phyloP scores from a whole-genome alignment of 2,888 invertebrate genomes.

The Drosophila eohydei region DNA sequence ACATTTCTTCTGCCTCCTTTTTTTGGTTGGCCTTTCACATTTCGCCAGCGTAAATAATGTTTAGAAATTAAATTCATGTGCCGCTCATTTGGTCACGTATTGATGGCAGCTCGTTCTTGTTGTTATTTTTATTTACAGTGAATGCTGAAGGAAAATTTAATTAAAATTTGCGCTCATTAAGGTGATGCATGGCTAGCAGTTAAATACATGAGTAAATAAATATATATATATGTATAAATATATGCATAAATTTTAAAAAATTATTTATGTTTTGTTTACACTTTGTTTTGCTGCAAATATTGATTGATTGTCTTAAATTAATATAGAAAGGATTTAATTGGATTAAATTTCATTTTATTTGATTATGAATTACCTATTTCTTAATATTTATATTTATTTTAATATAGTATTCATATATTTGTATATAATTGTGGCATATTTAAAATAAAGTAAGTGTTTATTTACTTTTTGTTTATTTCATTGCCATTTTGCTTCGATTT shows the following conservation, averaged over 20 bases:
- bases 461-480: not conserved
- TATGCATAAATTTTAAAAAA: not conserved
- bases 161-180: constrained; percentile 36
- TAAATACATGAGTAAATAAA: not conserved
- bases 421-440: not conserved
- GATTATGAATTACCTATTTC: not conserved
- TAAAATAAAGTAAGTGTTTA: not conserved
- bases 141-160: constrained; percentile 25
- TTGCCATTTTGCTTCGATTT: not conserved
- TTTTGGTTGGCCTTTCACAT: not conserved
- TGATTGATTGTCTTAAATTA: not conserved
- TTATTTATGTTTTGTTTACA: not conserved
- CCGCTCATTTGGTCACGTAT: constrained; percentile 36
- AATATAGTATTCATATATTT: not conserved
- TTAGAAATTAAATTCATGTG: constrained; percentile 62
- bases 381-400: not conserved
- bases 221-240: not conserved
- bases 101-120: constrained; percentile 6
- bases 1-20: not conserved
- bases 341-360: not conserved
- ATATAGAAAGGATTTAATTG: not conserved
- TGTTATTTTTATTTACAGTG: not conserved
- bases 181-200: not conserved
- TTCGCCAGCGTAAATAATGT: constrained; percentile 59
- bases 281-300: not conserved